These are phyloP conservation scores for Pammene fasciana DNA, from an alignment of 2,888 invertebrate genomes.

Conservation along the genomic window DNA sequence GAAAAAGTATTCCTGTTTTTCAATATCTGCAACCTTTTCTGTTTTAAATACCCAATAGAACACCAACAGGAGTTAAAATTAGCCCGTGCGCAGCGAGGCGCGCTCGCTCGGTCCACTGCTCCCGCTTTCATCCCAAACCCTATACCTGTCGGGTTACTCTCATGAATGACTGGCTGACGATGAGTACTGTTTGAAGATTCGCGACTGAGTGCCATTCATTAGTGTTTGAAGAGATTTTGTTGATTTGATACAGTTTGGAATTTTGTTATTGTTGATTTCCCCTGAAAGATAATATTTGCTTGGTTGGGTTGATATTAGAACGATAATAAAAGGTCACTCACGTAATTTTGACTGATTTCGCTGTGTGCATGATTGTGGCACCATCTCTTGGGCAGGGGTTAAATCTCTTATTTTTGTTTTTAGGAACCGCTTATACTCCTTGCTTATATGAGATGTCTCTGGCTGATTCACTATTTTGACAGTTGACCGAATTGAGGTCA, in stretches of 20 bases:
- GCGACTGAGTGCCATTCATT: conserved; percentile 21
- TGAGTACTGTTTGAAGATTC: conserved; percentile 23
- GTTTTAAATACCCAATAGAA: conserved; percentile 22
- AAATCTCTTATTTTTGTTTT: too few relatives aligned
- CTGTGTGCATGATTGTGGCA: too few relatives aligned
- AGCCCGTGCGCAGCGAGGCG: conserved; percentile 57
- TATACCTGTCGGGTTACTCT: conserved; percentile 40
- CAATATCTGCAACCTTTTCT: neutral
- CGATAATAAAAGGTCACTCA: too few relatives aligned
- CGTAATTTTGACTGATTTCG: too few relatives aligned
- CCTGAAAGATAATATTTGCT: neutral
- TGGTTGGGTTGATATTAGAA: neutral
- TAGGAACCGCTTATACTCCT: too few relatives aligned
- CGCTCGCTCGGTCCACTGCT: conserved; percentile 52
- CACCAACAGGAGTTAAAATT: conserved; percentile 54
- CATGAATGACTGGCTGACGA: conserved; percentile 44
- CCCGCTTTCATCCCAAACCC: conserved; percentile 64
- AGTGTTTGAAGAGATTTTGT: conserved; percentile 20
- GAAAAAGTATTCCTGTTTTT: neutral
- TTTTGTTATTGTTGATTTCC: neutral
- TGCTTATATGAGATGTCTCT: too few relatives aligned
- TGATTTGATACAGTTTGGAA: neutral
- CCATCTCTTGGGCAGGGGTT: too few relatives aligned
- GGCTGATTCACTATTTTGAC: too few relatives aligned
- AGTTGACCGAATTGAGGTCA: too few relatives aligned